A percentile compares a stretch with the other conserved stretches of the same genome.
These are phyloP conservation scores for Channallabes apus DNA, from an alignment of 2,797 vertebrate species.

Conservation along the genomic window DNA sequence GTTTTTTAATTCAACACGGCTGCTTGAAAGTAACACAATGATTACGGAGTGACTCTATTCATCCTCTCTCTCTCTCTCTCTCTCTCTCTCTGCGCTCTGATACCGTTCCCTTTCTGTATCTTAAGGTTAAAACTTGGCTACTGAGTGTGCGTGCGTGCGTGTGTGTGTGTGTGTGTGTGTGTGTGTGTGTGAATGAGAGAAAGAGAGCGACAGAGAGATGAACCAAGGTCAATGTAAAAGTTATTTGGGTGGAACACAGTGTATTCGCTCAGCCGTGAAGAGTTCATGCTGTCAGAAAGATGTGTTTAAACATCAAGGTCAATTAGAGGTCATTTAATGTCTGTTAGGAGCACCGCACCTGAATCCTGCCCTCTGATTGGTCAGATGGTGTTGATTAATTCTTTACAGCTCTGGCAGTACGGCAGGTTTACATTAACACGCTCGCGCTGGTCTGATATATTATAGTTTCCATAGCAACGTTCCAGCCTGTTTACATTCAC, in stretches of 20 bases:
- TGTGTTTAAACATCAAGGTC: neutral
- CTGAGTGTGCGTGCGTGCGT: neutral
- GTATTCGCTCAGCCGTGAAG: constrained; percentile 10
- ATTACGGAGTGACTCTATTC: constrained; percentile 4
- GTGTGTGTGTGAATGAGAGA: neutral
- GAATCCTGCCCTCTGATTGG: neutral
- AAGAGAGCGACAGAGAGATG: neutral
- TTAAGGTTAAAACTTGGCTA: neutral
- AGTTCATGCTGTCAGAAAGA: neutral
- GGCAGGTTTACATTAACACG: neutral
- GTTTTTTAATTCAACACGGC: neutral
- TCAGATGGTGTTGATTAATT: constrained; percentile 1
- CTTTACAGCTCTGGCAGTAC: neutral
- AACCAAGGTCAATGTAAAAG: constrained; percentile 7
- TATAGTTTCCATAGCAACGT: neutral
- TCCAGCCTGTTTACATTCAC: no score
- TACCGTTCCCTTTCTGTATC: neutral
- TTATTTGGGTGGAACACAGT: neutral
- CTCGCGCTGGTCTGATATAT: no score
- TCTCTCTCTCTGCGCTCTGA: neutral
- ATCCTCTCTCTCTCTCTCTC: neutral
- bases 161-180: constrained; percentile 1
- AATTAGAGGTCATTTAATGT: constrained; percentile 16
- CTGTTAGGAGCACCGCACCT: neutral
- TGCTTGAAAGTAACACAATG: neutral